Evolutionary conservation across 2,113 vertebrate species (phyloP).

Genomic region (Melanocharis versteri): DNA sequence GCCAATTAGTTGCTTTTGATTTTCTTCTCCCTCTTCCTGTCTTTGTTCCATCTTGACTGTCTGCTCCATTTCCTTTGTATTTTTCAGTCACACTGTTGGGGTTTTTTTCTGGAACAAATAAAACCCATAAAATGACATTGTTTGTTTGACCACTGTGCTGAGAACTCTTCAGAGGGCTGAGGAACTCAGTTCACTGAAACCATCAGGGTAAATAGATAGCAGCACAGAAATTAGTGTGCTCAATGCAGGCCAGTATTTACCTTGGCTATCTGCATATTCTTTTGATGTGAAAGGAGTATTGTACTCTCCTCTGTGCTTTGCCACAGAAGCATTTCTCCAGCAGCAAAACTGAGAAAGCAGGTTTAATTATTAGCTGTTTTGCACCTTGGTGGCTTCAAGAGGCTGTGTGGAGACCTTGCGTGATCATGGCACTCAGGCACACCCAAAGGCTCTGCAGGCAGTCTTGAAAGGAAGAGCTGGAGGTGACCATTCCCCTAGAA

Average conservation of each 20-base stretch:
- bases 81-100: neutral
- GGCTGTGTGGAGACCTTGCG: neutral
- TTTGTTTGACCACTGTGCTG: neutral
- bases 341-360: neutral
- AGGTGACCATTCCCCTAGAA: neutral
- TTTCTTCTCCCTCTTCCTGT: neutral
- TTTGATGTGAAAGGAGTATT: constrained; percentile 19
- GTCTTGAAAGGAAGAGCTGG: neutral
- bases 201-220: neutral
- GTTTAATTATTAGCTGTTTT: constrained; percentile 57
- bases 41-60: neutral
- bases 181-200: neutral
- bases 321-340: constrained; percentile 4
- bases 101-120: neutral
- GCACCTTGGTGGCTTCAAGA: neutral
- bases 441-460: neutral
- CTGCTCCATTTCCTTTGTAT: neutral
- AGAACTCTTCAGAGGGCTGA: neutral
- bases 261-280: neutral
- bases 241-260: neutral
- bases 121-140: neutral
- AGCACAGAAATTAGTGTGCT: neutral
- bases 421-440: neutral
- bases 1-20: neutral
- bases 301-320: neutral